Base-by-base conservation (phyloP, 2,888 invertebrate species). In the Hecatera dysodea region DNA sequence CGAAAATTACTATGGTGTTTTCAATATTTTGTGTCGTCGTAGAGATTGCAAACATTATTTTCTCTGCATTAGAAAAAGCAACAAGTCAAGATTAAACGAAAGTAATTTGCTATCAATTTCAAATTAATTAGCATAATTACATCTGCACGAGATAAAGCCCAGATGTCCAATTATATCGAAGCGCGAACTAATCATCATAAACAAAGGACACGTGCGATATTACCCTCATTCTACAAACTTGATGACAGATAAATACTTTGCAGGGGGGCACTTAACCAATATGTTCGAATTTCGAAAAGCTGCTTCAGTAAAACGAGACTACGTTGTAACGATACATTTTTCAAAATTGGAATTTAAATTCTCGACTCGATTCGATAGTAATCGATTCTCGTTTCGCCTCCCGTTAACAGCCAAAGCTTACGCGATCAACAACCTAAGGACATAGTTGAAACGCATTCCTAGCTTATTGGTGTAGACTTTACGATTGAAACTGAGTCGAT, bases 361-460 rank as follows among this genome's bases (percentile, higher is more conserved):
- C 15, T 74, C 65, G 67, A 48, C 19, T 72, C 78, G 64, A 53
- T 22, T 76, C 72, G 70, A 78, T 6, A n/a, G n/a, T n/a, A 63
- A 8, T 69, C 60, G 77, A 73, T 59, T 68, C n/a, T 15, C 53
- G 33, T 67, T 29, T 53, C 42, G 24, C 56, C n/a, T 29, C 72
- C 75, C 71, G 77, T 8, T 71, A 72, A 78, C 56, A 63, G 8
- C 55, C 72, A 48, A 79, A 87, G 83, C 88, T 88, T 87, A 87
- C 84, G 85, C 90, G 87, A 90, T 89, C 88, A 90, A 87, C 88
- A 87, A 90, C 90, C 89, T 90, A 91, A 90, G 88, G 88, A 87
- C 88, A 88, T 87, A 87, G 89, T 86, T 84, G 87, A 89, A 88
- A 86, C 87, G 84, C 90, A 90, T 92, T 92, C 91, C 88, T 90